These are phyloP conservation scores for Nasua narica DNA, from an alignment of 2,797 vertebrate genomes.

Conservation along the genomic window DNA sequence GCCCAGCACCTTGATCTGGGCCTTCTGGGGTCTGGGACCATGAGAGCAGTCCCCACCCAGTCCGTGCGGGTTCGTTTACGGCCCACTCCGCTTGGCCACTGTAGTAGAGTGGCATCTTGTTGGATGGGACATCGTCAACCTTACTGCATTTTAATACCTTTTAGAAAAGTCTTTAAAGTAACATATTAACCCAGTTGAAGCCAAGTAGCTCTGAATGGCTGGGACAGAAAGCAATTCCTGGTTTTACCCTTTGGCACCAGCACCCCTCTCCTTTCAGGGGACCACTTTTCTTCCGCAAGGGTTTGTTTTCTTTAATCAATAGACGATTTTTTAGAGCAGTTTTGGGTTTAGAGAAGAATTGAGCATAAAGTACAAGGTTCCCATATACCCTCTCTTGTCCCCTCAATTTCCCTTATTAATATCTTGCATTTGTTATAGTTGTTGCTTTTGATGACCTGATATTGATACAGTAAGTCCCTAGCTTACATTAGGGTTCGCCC, in stretches of 20 bases:
- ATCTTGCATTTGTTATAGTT: neutral
- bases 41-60: neutral
- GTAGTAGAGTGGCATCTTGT: neutral
- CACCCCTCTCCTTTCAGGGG: neutral
- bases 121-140: neutral
- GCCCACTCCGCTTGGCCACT: neutral
- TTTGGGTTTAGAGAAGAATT: neutral
- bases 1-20: neutral
- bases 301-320: neutral
- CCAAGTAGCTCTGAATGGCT: neutral
- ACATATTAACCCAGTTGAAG: neutral
- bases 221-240: neutral
- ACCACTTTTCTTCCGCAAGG: neutral
- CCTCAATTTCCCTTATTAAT: neutral
- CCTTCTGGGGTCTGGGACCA: neutral
- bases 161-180: neutral
- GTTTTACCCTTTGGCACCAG: neutral
- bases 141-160: neutral
- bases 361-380: neutral
- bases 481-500: neutral
- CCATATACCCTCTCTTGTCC: neutral
- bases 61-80: neutral
- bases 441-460: neutral
- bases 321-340: neutral
- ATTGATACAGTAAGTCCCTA: neutral